Evolutionary conservation across 2,888 invertebrate species (phyloP), one percentile per base, ranked within the genome.

Genomic region (Campoplex nolae): DNA sequence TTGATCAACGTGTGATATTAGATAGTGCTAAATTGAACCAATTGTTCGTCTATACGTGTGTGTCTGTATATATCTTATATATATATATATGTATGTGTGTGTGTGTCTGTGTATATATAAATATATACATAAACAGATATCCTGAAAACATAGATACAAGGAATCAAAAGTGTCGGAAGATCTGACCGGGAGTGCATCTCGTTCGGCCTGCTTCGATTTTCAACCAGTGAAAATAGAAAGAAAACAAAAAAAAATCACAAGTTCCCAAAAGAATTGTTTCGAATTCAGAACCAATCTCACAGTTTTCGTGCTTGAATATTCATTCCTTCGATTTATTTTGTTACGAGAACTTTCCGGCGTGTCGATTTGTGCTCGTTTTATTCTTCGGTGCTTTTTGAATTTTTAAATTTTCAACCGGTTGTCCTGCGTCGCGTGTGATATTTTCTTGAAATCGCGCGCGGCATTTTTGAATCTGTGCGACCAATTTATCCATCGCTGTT

Each of bases 21-120:
- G 58, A 79, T 79, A 84, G 84, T 71, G 84, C 68, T 76, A 76
- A 76, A 76, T 80, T 80, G 28, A 73, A 68, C 42, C 45, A 70
- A 84, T 75, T 80, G 65, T 84, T 70, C 51, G 48, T 62, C 79
- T 32, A 62, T 68, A 79, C 48, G 32, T 45, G 56, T 65, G 76
- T 65, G 48, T n/a, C 32, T 65, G 62, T 38, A 38, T 67, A 78
- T 35, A 28, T 35, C 73, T 62, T 32, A 32, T 16, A 62, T 16
- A 62, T 32, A 58, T 13, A 58, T 58, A 32, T 32, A 13, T 32
- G 79, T 71, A 79, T 83, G 82, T 76, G 58, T 48, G 70, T 71
- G 51, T 35, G 45, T 77, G 35, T 45, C 28, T 28, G 3, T 58
- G 1, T 32, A 13, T 13, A 32, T 58, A 28, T 28, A 42, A 42